Evolutionary conservation across 2,113 vertebrate species (phyloP).

Genomic region (Saguinus imperator): DNA sequence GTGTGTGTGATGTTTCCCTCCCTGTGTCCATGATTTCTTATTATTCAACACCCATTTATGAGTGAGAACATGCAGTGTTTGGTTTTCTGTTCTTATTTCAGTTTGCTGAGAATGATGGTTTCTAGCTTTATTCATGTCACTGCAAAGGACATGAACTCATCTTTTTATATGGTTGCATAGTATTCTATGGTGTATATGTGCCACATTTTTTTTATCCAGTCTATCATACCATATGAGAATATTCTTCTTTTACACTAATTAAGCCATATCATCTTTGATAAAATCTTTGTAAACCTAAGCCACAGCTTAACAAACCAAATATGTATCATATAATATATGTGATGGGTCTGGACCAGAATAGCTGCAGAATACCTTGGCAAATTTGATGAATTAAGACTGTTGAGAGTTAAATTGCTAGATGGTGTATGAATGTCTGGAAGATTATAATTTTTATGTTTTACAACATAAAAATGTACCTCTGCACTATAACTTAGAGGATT

Average conservation of each 20-base stretch:
- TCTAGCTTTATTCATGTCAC: too few species aligned
- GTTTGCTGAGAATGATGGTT: too few species aligned
- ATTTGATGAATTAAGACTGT: background rate
- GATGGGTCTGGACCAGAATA: background rate
- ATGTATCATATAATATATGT: background rate
- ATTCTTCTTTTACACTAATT: background rate
- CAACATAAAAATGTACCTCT: background rate
- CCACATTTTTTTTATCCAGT: too few species aligned
- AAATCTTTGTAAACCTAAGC: background rate
- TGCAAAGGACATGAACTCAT: too few species aligned
- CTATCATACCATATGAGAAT: background rate
- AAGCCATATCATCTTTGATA: background rate
- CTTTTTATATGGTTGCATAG: too few species aligned
- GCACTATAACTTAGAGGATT: background rate
- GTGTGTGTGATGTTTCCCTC: too few species aligned
- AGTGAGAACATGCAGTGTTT: too few species aligned
- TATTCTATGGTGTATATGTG: too few species aligned
- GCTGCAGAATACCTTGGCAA: background rate
- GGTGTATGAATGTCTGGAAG: background rate
- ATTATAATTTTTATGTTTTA: background rate
- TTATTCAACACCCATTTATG: too few species aligned
- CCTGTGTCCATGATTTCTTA: too few species aligned
- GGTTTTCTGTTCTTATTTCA: too few species aligned
- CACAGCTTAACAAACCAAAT: background rate
- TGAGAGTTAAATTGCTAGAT: background rate